A percentile compares a stretch with the other conserved stretches of the same genome.
Conservation (phyloP, 1,140 invertebrate genomes). For the Caenorhabditis briggsae region DNA sequence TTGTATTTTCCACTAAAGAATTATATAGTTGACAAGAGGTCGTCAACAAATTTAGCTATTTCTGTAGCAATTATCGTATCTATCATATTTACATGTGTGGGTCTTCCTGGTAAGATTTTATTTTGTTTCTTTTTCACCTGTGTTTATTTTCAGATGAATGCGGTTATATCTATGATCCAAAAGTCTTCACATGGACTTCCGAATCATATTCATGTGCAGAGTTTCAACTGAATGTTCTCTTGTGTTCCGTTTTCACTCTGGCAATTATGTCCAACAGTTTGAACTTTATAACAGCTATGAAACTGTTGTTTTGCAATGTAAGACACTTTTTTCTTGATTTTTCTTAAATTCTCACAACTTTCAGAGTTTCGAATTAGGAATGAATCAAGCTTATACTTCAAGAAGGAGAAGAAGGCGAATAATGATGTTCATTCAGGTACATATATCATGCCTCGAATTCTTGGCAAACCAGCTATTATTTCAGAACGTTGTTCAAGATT, state of each 20-base stretch:
- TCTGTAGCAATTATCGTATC: neutral
- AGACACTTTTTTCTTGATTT: neutral
- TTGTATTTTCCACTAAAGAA: neutral
- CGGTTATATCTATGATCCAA: neutral
- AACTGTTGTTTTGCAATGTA: conserved; percentile 1
- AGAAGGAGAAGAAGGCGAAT: neutral
- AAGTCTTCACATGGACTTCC: neutral
- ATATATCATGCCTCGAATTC: neutral
- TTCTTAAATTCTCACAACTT: neutral
- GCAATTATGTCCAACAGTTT: neutral
- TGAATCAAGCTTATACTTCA: neutral
- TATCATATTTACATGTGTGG: neutral
- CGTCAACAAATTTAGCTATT: neutral
- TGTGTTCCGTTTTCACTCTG: neutral
- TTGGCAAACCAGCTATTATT: neutral
- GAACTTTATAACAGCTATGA: neutral
- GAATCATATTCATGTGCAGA: neutral
- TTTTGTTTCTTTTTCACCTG: neutral
- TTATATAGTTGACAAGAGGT: neutral
- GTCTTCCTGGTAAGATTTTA: neutral
- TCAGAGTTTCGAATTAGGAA: neutral
- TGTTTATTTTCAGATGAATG: neutral
- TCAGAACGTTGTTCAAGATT: neutral
- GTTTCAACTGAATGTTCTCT: neutral
- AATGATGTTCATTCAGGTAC: conserved; percentile 6